A percentile compares a stretch with the other conserved stretches of the same genome.
Evolutionary conservation across 2,113 vertebrate genomes (phyloP).

Genomic region (Bambusicola thoracicus): DNA sequence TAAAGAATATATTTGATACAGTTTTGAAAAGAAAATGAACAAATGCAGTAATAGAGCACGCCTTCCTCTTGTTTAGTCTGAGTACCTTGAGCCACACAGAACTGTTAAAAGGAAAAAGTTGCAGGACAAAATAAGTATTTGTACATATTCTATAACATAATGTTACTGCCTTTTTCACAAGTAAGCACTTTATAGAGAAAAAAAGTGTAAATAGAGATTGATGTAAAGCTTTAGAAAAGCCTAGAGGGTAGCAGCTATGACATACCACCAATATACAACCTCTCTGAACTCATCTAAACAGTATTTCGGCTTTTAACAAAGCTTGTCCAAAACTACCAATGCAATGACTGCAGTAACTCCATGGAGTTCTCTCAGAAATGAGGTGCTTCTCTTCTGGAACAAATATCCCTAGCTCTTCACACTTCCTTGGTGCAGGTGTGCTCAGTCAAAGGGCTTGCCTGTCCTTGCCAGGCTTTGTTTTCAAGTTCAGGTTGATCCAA

Average conservation of each 20-base stretch:
- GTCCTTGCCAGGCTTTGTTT: background rate
- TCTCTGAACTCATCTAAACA: background rate
- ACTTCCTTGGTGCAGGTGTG: background rate
- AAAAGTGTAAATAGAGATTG: background rate
- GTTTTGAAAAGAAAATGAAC: background rate
- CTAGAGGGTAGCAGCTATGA: background rate
- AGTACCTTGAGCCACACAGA: background rate
- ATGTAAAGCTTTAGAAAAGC: background rate
- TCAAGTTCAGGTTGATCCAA: background rate
- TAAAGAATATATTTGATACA: background rate
- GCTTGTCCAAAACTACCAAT: background rate
- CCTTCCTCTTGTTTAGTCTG: background rate
- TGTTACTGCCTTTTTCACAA: background rate
- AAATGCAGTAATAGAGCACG: background rate
- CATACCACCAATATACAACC: background rate
- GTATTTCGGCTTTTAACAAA: background rate
- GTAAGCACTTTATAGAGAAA: background rate
- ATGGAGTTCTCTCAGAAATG: background rate
- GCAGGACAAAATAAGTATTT: background rate
- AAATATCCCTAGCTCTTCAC: background rate
- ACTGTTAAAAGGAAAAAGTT: background rate
- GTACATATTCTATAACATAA: background rate
- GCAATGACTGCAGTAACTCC: background rate
- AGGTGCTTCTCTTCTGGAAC: background rate
- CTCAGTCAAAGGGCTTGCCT: background rate